Evolutionary conservation across 2,113 vertebrate genomes (phyloP), one percentile per base, ranked within the genome.

Genomic region (Antidorcas marsupialis): DNA sequence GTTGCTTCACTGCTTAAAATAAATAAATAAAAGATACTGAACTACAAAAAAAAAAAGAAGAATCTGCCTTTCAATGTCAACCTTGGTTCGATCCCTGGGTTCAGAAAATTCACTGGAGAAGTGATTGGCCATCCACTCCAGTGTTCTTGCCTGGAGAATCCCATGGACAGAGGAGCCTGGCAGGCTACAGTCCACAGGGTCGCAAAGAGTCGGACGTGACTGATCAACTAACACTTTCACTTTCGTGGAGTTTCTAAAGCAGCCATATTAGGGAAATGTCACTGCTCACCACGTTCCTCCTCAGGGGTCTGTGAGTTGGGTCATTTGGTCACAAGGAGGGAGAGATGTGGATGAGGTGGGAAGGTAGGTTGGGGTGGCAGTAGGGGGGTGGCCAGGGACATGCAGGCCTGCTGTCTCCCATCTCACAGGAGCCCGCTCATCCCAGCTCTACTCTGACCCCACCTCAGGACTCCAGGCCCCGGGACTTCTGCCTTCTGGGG

Each of bases 191-290:
- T 76, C 12, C 71, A 15, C 1, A 12, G 39, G 71, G 39, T 43
- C 6, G 3, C 71, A 7, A 27, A 76, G 39, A 43, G 39, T 27
- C 23, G 0, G 21, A 27, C 6, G 7, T 2, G 1, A 43, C 23
- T 76, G 71, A 43, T 3, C 1, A 0, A 74, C 19, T 25, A 76
- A 76, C 39, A 43, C 12, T 76, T 76, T 27, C 71, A 43, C 39
- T 43, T 76, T 76, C 12, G 2, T 4, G 25, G n/a, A 23, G 14
- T 16, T 60, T 52, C 55, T 81, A 7, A 55, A 47, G 91, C 27
- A 11, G 62, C 27, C 0, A 0, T 5, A 7, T 7, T 30, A 30
- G 59, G 47, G 23, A 82, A 53, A 50, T 13, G 11, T 10, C 23
- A 5, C 15, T 30, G 71, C 76, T 50, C 21, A 4, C n/a, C 23